Base-by-base conservation (phyloP, 2,113 vertebrate genomes). In the Cynocephalus volans region DNA sequence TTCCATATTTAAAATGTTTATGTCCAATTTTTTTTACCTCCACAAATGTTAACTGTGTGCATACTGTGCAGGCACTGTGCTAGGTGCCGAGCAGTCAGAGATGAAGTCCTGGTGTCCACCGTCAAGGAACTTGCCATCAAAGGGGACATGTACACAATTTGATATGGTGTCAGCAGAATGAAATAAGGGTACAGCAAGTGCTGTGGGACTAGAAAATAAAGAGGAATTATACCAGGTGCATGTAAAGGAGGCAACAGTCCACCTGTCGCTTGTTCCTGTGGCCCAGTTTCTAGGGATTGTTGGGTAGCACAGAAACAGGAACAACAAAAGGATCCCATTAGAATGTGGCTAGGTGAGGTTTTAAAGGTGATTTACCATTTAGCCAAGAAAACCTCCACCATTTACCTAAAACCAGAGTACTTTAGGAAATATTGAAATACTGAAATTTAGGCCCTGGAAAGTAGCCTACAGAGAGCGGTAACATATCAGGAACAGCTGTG, bases 1-100 rank as follows among this genome's bases (percentile, higher is more conserved):
- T 60, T n/a, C 41, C 41, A 83, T 73, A 64, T 31, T 73, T 84
- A 73, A 84, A 84, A 84, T 85, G 26, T 65, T 60, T n/a, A 70
- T 26, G n/a, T 45, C 4, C 26, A 67, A 26, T 58, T 64, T 73
- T 75, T 65, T 67, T 75, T 60, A 4, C 48, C 19, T 92, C 50
- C 9, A 23, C 64, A 60, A 28, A 62, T 28, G 28, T 45, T 62
- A 52, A 19, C 41, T 6, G 4, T 1, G 8, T 24, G 36, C 41
- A 26, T 36, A 48, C 41, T 8, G 14, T 6, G 1, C 50, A 33
- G 41, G 31, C 82, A 69, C 48, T 9, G 26, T 62, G 23, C 41
- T 45, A 18, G 31, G 93, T 14, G n/a, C 77, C 8, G 0, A 88
- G 26, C 54, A 21, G 56, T n/a, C 64, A 5, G 33, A 24, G 14